phyloP scores from a whole-genome alignment of 2,888 invertebrate genomes.

The Trimorus sp. region DNA sequence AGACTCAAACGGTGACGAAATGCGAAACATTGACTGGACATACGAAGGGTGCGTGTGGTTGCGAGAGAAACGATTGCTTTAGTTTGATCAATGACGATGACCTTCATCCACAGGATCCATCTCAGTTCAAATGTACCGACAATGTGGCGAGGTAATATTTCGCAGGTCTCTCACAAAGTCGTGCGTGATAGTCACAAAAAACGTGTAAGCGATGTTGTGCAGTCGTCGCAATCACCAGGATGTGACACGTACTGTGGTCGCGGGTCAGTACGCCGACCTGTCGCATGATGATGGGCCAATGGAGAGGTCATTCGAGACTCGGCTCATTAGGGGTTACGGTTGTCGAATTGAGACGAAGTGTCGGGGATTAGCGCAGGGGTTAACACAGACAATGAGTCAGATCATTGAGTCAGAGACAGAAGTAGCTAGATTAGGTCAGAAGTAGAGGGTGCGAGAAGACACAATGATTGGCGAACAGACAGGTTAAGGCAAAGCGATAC shows the following conservation, averaged over 20 bases:
- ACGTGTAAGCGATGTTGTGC: slow-evolving; percentile 68
- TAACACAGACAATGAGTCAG: slow-evolving; percentile 57
- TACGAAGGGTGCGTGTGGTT: slow-evolving; percentile 57
- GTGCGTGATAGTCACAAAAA: slow-evolving; percentile 29
- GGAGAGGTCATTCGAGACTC: slow-evolving; percentile 50
- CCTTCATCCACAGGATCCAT: not conserved
- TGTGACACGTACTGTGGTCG: slow-evolving; percentile 69
- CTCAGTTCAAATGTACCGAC: not conserved
- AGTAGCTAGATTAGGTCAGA: slow-evolving; percentile 37
- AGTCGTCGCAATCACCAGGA: slow-evolving; percentile 60
- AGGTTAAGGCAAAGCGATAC: slow-evolving; percentile 78
- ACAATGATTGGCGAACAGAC: slow-evolving; percentile 70
- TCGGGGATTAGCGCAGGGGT: slow-evolving; percentile 53
- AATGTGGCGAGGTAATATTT: slow-evolving; percentile 1
- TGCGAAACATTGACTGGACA: slow-evolving; percentile 60
- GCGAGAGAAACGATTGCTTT: slow-evolving; percentile 32
- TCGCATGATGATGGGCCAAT: slow-evolving; percentile 62
- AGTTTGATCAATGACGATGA: too few species aligned
- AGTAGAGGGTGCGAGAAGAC: slow-evolving; percentile 59
- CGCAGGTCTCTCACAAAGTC: slow-evolving; percentile 25
- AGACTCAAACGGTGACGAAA: slow-evolving; percentile 55
- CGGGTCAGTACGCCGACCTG: slow-evolving; percentile 60
- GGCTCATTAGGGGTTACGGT: slow-evolving; percentile 39
- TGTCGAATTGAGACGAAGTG: slow-evolving; percentile 49
- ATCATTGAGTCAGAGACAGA: slow-evolving; percentile 46